These are phyloP conservation scores for Murina feae DNA, from an alignment of 2,113 vertebrate species.

Conservation along the genomic window DNA sequence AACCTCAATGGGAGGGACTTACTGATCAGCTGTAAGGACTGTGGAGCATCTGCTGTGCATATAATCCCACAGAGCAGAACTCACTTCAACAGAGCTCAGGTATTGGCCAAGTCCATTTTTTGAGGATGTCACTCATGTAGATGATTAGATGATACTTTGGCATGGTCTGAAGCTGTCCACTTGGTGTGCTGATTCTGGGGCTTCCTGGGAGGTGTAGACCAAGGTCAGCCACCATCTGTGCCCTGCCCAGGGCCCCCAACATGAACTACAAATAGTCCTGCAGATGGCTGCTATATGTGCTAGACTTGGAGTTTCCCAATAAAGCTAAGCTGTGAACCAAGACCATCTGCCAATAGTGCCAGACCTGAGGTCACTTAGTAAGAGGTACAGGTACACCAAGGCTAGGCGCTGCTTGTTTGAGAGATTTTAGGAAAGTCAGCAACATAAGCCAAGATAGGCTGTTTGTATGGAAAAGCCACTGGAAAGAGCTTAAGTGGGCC, in stretches of 20 bases:
- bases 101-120: neutral
- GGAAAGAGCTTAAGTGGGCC: neutral
- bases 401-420: neutral
- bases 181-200: neutral
- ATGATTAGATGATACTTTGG: neutral
- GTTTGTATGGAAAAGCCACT: neutral
- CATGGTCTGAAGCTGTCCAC: neutral
- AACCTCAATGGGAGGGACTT: neutral
- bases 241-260: neutral
- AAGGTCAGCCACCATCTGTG: neutral
- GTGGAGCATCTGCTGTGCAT: neutral
- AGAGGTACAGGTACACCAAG: neutral
- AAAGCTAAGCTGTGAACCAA: neutral
- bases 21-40: neutral
- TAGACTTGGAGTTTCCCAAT: neutral
- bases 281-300: neutral
- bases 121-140: neutral
- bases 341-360: neutral
- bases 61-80: neutral
- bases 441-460: neutral
- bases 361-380: neutral
- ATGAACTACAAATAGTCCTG: neutral
- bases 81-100: neutral
- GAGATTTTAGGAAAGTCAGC: neutral
- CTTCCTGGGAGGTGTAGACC: neutral